Percentiles rank a stretch among this genome's conserved stretches.
phyloP scores from a whole-genome alignment of 2,113 vertebrate species.

The Sinosuthora webbiana region DNA sequence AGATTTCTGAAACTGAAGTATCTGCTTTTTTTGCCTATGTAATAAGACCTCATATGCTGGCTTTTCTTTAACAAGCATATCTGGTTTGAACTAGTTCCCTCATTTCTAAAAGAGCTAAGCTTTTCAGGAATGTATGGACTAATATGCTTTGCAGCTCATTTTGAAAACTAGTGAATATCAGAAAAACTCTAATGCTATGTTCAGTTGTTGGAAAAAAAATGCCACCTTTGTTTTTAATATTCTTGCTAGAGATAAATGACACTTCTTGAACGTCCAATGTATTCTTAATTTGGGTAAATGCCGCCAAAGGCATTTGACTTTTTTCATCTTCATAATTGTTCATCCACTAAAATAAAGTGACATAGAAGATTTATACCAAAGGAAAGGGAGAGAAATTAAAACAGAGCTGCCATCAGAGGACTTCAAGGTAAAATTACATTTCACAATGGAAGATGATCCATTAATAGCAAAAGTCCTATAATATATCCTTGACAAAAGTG shows the following conservation, averaged over 20 bases:
- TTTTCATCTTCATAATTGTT: neutral
- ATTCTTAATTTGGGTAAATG: neutral
- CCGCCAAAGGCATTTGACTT: neutral
- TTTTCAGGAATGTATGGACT: neutral
- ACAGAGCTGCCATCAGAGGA: neutral
- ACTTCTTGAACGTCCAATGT: neutral
- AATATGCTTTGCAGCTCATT: neutral
- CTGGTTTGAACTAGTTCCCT: neutral
- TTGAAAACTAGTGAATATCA: neutral
- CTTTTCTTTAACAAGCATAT: neutral
- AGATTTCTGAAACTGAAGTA: constrained; percentile 29
- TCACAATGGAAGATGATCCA: neutral
- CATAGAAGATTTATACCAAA: neutral
- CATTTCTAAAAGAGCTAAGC: neutral
- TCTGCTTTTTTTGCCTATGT: neutral
- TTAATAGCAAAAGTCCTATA: neutral
- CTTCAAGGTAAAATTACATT: neutral
- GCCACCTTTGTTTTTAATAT: neutral
- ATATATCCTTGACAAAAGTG: neutral
- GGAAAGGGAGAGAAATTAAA: neutral
- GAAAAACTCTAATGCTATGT: neutral
- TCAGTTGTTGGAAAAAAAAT: neutral
- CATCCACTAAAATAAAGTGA: neutral
- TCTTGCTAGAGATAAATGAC: neutral
- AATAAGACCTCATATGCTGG: neutral